These are phyloP conservation scores for Pagetopsis macropterus DNA, from an alignment of 2,797 vertebrate species.

Conservation along the genomic window DNA sequence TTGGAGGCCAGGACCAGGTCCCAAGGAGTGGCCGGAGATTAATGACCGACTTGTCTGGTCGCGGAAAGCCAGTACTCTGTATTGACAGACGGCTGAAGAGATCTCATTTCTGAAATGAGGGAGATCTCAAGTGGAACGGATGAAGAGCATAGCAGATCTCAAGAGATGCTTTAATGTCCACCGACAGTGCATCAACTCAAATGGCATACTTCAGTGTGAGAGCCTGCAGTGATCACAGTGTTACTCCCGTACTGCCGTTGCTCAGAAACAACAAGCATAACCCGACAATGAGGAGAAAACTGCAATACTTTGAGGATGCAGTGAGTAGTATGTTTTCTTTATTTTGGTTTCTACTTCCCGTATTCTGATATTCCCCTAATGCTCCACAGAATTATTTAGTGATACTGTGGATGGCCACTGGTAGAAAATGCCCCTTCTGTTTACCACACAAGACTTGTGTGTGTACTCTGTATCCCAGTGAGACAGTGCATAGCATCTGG, in stretches of 20 bases:
- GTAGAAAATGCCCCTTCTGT: too few species aligned
- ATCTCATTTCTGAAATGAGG: slow-evolving; percentile 74
- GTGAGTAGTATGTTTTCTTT: slow-evolving; percentile 4
- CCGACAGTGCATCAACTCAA: slow-evolving; percentile 40
- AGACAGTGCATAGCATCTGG: too few species aligned
- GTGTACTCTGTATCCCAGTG: too few species aligned
- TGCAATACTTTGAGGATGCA: slow-evolving; percentile 3
- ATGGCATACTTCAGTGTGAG: slow-evolving; percentile 46
- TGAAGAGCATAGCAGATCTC: slow-evolving; percentile 55
- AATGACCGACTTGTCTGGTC: slow-evolving; percentile 73
- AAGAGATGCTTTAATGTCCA: slow-evolving; percentile 55
- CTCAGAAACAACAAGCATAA: slow-evolving; percentile 33
- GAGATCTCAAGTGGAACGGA: slow-evolving; percentile 50
- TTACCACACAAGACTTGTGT: too few species aligned
- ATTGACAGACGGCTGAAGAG: slow-evolving; percentile 79
- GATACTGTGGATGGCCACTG: too few species aligned
- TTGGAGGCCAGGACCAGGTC: slow-evolving; percentile 57
- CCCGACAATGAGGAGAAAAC: slow-evolving; percentile 22
- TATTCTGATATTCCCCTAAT: slow-evolving; percentile 7
- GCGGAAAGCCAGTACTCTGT: slow-evolving; percentile 60
- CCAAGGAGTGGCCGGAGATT: slow-evolving; percentile 63
- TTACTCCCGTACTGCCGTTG: slow-evolving; percentile 13
- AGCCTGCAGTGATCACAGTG: slow-evolving; percentile 36
- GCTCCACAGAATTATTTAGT: too few species aligned
- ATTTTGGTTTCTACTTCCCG: slow-evolving; percentile 20